These are phyloP conservation scores for human DNA, from an alignment of 2,113 vertebrate species.

Conservation along the genomic window GRCh38 chr7:50939001-50939500, in stretches of 20 bases:
- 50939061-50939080: not conserved
- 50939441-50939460: too few species aligned
- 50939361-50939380: not conserved
- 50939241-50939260: not conserved
- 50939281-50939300: not conserved
- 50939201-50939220: not conserved
- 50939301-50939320: not conserved
- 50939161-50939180: constrained; percentile 36
- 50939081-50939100: not conserved
- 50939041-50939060: not conserved
- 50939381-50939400: not conserved
- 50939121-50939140: constrained; percentile 42
- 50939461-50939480: too few species aligned
- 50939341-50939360: not conserved
- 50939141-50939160: not conserved
- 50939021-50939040: not conserved
- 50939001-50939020: accelerated
- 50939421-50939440: too few species aligned
- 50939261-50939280: not conserved
- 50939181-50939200: constrained; percentile 22
- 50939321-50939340: not conserved
- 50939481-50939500: too few species aligned
- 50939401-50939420: not conserved
- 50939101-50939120: not conserved
- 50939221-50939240: not conserved